phyloP scores from a whole-genome alignment of 2,888 invertebrate species.

The Cremastinae sp. region DNA sequence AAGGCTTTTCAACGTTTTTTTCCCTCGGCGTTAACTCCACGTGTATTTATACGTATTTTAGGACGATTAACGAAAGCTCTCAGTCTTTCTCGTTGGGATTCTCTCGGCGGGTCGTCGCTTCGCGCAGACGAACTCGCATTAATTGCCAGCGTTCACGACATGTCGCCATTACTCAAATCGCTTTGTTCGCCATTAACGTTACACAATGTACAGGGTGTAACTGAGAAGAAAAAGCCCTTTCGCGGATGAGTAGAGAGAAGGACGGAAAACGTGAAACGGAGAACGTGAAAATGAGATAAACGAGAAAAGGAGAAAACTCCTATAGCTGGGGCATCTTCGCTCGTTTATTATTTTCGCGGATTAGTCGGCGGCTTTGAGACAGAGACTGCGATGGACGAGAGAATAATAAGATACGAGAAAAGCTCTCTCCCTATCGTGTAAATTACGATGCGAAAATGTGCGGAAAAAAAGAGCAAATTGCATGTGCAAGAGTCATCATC shows the following conservation, averaged over 20 bases:
- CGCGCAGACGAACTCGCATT: slow-evolving; percentile 68
- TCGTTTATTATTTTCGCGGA: slow-evolving; percentile 62
- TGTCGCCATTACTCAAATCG: slow-evolving; percentile 72
- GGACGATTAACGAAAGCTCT: slow-evolving; percentile 56
- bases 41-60: slow-evolving; percentile 21
- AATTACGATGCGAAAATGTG: neutral
- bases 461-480: neutral
- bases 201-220: slow-evolving; percentile 34
- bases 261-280: neutral
- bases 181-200: slow-evolving; percentile 60
- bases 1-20: slow-evolving; percentile 27
- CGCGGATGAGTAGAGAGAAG: slow-evolving; percentile 15
- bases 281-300: slow-evolving; percentile 6
- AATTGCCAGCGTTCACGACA: slow-evolving; percentile 73
- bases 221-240: slow-evolving; percentile 49
- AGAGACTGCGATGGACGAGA: slow-evolving; percentile 35
- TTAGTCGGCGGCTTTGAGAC: slow-evolving; percentile 57
- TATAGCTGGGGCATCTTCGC: slow-evolving; percentile 22
- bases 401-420: slow-evolving; percentile 24
- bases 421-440: neutral
- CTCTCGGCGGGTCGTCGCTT: slow-evolving; percentile 36
- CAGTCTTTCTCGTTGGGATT: slow-evolving; percentile 40
- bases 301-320: slow-evolving; percentile 16
- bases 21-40: slow-evolving; percentile 16
- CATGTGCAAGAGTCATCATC: too few relatives aligned